Evolutionary conservation across 2,888 invertebrate genomes (phyloP).

Genomic region (Andrena hattorfiana): DNA sequence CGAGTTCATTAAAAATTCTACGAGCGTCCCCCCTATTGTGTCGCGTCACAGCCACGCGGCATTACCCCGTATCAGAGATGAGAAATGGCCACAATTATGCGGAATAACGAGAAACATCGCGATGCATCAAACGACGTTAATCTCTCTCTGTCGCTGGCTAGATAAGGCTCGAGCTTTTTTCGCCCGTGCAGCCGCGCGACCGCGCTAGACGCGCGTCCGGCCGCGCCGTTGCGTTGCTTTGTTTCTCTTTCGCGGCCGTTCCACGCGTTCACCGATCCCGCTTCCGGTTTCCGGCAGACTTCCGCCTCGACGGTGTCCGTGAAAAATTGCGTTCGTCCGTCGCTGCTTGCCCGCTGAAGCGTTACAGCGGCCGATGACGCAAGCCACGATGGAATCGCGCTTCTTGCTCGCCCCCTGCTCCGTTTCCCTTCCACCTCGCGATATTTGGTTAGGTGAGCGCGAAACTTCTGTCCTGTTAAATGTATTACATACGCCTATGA

Average conservation of each 20-base stretch:
- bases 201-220: constrained; percentile 50
- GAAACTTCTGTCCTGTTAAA: neutral
- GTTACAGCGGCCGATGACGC: constrained; percentile 58
- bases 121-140: constrained; percentile 59
- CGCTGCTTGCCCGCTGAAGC: constrained; percentile 43
- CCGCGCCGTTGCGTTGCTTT: constrained; percentile 20
- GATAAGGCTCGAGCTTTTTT: constrained; percentile 56
- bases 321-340: constrained; percentile 74
- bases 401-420: constrained; percentile 39
- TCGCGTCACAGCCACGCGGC: neutral
- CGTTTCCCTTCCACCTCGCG: neutral
- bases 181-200: constrained; percentile 19
- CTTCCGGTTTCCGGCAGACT: constrained; percentile 73
- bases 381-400: constrained; percentile 55
- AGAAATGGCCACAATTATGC: constrained; percentile 55
- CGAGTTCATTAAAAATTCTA: constrained; percentile 4
- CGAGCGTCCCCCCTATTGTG: neutral
- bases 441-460: neutral
- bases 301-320: constrained; percentile 67
- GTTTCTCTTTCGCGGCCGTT: constrained; percentile 54
- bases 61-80: constrained; percentile 32
- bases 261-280: constrained; percentile 66
- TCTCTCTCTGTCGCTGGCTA: constrained; percentile 43
- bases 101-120: constrained; percentile 47
- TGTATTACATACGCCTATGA: neutral